Percentiles rank a stretch among this genome's conserved stretches.
Conservation (phyloP, 1,140 invertebrate species). For the Potamilus streckersoni region DNA sequence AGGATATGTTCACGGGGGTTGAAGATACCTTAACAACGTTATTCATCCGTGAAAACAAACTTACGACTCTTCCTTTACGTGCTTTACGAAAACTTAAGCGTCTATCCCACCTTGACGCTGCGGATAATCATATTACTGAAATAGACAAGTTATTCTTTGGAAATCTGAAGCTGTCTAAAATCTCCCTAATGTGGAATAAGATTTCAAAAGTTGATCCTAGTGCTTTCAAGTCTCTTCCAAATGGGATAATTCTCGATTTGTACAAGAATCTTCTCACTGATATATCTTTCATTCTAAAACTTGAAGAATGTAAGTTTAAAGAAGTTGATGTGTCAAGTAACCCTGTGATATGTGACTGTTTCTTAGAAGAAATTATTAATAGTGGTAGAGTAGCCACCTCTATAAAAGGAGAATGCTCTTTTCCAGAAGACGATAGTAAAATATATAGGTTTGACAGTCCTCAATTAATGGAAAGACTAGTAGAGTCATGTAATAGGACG, state of each 20-base stretch:
- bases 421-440: neutral
- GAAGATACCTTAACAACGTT: slow-evolving; percentile 24
- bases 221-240: slow-evolving; percentile 20
- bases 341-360: slow-evolving; percentile 25
- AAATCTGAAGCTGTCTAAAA: slow-evolving; percentile 6
- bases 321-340: slow-evolving; percentile 21
- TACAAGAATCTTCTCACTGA: slow-evolving; percentile 16
- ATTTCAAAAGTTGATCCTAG: slow-evolving; percentile 21
- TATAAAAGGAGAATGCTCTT: slow-evolving; percentile 18
- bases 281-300: slow-evolving; percentile 21
- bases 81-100: slow-evolving; percentile 9
- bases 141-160: slow-evolving; percentile 30
- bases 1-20: slow-evolving; percentile 23
- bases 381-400: slow-evolving; percentile 19
- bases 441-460: slow-evolving; percentile 15
- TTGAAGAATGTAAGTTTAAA: slow-evolving; percentile 22
- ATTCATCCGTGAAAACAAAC: slow-evolving; percentile 18
- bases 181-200: slow-evolving; percentile 24
- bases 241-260: slow-evolving; percentile 21
- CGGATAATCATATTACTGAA: slow-evolving; percentile 18
- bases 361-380: slow-evolving; percentile 19
- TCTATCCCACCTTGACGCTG: slow-evolving; percentile 19
- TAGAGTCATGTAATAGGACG: slow-evolving; percentile 9
- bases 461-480: slow-evolving; percentile 3
- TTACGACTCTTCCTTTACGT: slow-evolving; percentile 17